phyloP scores from a whole-genome alignment of 2,113 vertebrate genomes.

The Tenrec ecaudatus region DNA sequence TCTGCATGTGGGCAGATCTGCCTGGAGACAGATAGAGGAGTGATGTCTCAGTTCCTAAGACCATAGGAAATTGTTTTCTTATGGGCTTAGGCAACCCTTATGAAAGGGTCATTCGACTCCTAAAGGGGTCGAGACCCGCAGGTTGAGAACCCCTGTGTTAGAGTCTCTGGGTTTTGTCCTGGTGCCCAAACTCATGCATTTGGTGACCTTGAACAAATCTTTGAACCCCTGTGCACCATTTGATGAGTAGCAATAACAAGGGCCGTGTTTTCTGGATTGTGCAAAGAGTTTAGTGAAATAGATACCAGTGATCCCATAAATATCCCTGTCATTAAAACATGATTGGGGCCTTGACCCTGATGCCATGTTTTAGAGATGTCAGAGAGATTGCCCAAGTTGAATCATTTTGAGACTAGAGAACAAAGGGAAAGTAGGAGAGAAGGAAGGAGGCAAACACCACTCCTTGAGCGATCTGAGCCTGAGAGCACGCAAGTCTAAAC shows the following conservation, averaged over 20 bases:
- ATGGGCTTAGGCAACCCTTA: too few relatives aligned
- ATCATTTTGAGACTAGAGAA: background rate
- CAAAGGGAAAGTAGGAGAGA: background rate
- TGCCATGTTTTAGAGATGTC: background rate
- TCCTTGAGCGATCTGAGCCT: background rate
- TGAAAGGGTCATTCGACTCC: too few relatives aligned
- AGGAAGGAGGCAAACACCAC: background rate
- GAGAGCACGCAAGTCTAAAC: background rate
- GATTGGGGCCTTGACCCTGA: background rate
- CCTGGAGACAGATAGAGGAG: too few relatives aligned
- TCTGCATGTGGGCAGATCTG: too few relatives aligned
- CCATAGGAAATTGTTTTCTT: too few relatives aligned
- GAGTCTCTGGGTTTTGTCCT: background rate
- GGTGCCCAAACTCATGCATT: background rate
- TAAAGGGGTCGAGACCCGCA: background rate
- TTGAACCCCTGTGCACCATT: background rate
- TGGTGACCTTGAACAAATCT: background rate
- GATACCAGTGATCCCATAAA: constrained; percentile 1
- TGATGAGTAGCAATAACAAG: background rate
- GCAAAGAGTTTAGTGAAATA: background rate
- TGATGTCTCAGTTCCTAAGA: too few relatives aligned
- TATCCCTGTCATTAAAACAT: background rate
- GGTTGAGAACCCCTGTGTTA: background rate
- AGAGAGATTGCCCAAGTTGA: background rate
- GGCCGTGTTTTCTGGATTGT: background rate